Base-by-base conservation (phyloP, 2,797 vertebrate species). In the Chelmon rostratus region DNA sequence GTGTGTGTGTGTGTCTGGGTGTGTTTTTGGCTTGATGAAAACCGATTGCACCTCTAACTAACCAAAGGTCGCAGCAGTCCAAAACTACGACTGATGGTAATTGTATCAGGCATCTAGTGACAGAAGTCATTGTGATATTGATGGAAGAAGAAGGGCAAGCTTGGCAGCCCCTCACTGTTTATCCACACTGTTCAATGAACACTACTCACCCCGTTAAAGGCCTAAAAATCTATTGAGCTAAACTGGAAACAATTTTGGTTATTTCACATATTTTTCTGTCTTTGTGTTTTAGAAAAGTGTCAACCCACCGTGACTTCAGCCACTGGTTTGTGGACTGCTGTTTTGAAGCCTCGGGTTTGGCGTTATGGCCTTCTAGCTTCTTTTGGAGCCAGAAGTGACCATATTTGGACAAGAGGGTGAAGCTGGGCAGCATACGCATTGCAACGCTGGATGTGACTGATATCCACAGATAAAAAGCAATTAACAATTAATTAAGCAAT, bases 51-150 rank as follows among this genome's bases (percentile, higher is more conserved):
- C 37, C 56, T 23, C 49, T 44, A 68, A 56, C 28, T 37, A 18
- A 59, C 18, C 66, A 62, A 78, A 80, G 83, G 73, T 78, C 15
- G 0, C 47, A 37, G 37, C 28, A 62, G 42, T 67, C 59, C 25
- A 46, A 40, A 61, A 71, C 37, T 52, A 25, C 15, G 19, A 37
- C 50, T 56, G 47, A 64, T 46, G n/a, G 35, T 68, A 77, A 88
- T 70, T 59, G 69, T 44, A 10, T 73, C 31, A 66, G 77, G 83
- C 80, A 70, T 18, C 8, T 46, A 59, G 59, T 67, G 62, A 64
- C 46, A 19, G 31, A 68, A 76, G 50, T 77, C 61, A 11, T 75
- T 82, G 58, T 47, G 33, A 74, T 71, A 59, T 58, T 73, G 57
- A 66, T 56, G 52, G 31, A 58, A 71, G 12, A 50, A 25, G 40